phyloP scores from a whole-genome alignment of 2,888 invertebrate species.

The Trachelus troglodyta region DNA sequence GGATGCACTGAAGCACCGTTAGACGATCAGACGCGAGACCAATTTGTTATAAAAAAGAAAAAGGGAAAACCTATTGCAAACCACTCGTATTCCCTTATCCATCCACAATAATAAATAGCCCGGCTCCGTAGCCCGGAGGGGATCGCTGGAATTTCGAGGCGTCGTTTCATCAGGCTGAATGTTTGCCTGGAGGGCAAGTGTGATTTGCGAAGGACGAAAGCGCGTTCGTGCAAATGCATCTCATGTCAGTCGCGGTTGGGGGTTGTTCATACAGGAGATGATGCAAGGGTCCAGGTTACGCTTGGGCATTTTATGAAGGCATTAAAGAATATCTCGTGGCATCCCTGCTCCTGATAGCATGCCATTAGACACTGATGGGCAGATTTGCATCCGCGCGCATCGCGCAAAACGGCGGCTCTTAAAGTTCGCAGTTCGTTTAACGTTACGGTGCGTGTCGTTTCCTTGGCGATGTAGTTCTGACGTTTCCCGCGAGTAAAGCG shows the following conservation, averaged over 20 bases:
- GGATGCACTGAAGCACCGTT: not conserved
- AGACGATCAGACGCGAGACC: not conserved
- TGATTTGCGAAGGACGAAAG: not conserved
- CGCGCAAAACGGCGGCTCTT: not conserved
- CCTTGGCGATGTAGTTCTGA: not conserved
- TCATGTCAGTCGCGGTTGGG: not conserved
- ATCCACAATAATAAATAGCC: not conserved
- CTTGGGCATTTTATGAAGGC: conserved; percentile 43
- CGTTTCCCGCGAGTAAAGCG: not conserved
- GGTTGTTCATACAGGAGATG: not conserved
- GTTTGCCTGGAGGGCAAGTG: conserved; percentile 42
- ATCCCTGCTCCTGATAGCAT: conserved; percentile 23
- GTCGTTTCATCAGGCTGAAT: conserved; percentile 49
- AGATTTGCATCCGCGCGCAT: not conserved
- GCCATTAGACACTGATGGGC: conserved; percentile 20
- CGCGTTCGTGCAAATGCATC: not conserved
- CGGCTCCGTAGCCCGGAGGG: not conserved
- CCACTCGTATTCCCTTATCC: not conserved
- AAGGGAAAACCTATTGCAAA: not conserved
- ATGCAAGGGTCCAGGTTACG: conserved; percentile 25
- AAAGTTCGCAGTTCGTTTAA: conserved; percentile 13
- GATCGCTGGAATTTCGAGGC: conserved; percentile 37
- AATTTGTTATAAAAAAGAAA: not conserved
- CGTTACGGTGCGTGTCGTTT: conserved; percentile 14
- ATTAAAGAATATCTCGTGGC: conserved; percentile 44